Percentiles rank a stretch among this genome's conserved stretches.
phyloP scores from a whole-genome alignment of 2,888 invertebrate genomes.

The Eurytoma adleriae region DNA sequence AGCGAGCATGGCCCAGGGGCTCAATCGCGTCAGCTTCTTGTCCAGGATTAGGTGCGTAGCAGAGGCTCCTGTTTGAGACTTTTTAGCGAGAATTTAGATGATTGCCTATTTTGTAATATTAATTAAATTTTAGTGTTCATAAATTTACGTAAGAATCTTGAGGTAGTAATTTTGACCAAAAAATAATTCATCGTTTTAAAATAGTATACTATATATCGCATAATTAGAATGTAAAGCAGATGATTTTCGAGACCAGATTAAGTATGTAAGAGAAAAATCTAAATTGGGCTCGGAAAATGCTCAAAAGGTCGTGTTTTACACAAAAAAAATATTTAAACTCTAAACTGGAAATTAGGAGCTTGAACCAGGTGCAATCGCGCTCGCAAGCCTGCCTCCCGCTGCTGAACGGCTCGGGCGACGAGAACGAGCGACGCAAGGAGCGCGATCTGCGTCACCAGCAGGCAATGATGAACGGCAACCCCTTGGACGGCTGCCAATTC shows the following conservation, averaged over 20 bases:
- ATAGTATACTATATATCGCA: too few relatives aligned
- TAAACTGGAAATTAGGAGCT: slow-evolving; percentile 62
- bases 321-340: not conserved
- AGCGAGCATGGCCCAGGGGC: slow-evolving; percentile 68
- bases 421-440: slow-evolving; percentile 30
- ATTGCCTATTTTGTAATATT: not conserved
- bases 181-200: too few relatives aligned
- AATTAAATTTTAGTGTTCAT: too few relatives aligned
- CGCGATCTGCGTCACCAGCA: slow-evolving; percentile 33
- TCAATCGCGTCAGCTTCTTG: slow-evolving; percentile 66
- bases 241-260: too few relatives aligned
- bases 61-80: too few relatives aligned
- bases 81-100: not conserved
- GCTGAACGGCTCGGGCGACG: slow-evolving; percentile 54
- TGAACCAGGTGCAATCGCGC: slow-evolving; percentile 71
- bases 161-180: too few relatives aligned
- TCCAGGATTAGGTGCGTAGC: slow-evolving; percentile 69
- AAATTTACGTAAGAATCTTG: too few relatives aligned
- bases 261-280: too few relatives aligned
- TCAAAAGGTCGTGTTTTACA: too few relatives aligned
- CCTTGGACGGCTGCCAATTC: slow-evolving; percentile 67
- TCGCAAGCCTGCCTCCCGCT: slow-evolving; percentile 70
- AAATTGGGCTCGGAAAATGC: not conserved
- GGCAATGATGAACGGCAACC: slow-evolving; percentile 55
- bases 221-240: too few relatives aligned